Evolutionary conservation across 2,888 invertebrate species (phyloP).

Genomic region (Pyrrhosoma nymphula): DNA sequence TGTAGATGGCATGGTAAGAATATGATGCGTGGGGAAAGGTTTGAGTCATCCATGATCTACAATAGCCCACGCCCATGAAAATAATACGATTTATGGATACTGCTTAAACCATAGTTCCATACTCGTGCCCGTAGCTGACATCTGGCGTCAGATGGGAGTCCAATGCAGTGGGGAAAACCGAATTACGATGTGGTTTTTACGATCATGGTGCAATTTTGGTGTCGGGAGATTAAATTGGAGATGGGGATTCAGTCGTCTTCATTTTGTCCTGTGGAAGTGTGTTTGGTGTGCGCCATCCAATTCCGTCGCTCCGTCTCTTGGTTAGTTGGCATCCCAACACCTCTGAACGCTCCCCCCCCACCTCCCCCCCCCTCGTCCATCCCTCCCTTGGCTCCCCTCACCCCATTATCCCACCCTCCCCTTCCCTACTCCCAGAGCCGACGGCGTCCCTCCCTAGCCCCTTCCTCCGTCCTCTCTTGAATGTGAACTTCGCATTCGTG

Average conservation of each 20-base stretch:
- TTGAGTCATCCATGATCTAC: no score
- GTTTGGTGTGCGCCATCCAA: not conserved
- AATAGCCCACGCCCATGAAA: no score
- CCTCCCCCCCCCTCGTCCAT: not conserved
- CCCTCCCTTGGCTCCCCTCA: not conserved
- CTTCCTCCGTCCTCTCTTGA: not conserved
- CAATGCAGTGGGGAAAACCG: not conserved
- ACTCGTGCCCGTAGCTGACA: not conserved
- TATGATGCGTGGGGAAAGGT: no score
- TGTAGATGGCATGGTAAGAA: no score
- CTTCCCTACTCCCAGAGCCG: not conserved
- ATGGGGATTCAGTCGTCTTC: not conserved
- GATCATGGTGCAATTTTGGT: not conserved
- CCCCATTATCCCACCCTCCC: not conserved
- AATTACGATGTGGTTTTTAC: not conserved
- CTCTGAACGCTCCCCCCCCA: slow-evolving; percentile 1
- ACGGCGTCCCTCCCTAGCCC: not conserved
- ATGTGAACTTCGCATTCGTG: not conserved
- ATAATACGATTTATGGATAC: no score
- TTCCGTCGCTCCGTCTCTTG: not conserved
- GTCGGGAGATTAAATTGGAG: not conserved
- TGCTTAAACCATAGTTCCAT: no score
- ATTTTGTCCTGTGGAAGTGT: not conserved
- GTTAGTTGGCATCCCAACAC: slow-evolving; percentile 10
- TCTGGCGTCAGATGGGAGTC: not conserved